Base-by-base conservation (phyloP, 2,113 vertebrate genomes). In the Toxotes jaculatrix region DNA sequence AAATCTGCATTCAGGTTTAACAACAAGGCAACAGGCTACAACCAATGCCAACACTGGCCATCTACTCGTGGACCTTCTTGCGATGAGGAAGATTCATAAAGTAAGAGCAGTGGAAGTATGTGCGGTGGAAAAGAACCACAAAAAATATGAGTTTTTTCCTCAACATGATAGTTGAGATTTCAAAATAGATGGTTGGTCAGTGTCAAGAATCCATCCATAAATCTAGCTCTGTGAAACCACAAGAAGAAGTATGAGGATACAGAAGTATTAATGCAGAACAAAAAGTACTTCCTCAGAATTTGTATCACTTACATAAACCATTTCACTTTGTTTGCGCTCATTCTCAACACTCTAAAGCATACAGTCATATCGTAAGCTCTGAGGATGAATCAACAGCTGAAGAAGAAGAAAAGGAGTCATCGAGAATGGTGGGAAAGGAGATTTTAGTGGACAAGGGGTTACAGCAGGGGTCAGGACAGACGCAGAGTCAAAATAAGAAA, bases 211-310 rank as follows among this genome's bases (percentile, higher is more conserved):
- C 64, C 23, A 14, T 42, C 40, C 34, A 40, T 74, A 34, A 84
- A 80, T 88, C n/a, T 6, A 31, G 68, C 7, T 42, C 31, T 47
- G 0, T 67, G 10, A 80, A 86, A 84, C 84, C 83, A 16, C 74
- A 49, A 36, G 60, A 65, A 65, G 67, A 79, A 73, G 62, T 77
- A 64, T 60, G 80, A 74, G 31, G 55, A 62, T 49, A 32, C 69
- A 84, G 73, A 88, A 63, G 79, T 47, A 53, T 66, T 7, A 74
- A 68, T 57, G 68, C 70, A 85, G 82, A 77, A 85, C 82, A 71
- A 67, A 84, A 68, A 79, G 68, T 59, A 53, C 77, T 74, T 87
- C 67, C 73, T 71, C 31, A 19, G n/a, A 86, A 63, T 27, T 19
- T 38, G 45, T 77, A 65, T 69, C 34, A 5, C 80, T 84, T 84